These are phyloP conservation scores for Microchrysa polita DNA, from an alignment of 2,888 invertebrate species.

Conservation along the genomic window DNA sequence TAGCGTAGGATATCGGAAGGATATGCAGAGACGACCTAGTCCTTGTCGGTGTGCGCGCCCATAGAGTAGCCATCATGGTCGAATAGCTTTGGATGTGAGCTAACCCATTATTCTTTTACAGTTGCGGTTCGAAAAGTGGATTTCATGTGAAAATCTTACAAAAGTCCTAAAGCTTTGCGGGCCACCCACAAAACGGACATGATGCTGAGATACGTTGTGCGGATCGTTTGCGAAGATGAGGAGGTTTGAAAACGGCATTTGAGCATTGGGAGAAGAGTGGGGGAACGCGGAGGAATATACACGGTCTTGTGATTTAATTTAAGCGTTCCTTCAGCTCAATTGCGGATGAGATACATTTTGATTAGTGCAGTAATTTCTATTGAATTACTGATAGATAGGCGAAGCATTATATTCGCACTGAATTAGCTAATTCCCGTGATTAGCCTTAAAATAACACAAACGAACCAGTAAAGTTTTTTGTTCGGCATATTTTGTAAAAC, in stretches of 20 bases:
- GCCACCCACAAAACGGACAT: slow-evolving; percentile 27
- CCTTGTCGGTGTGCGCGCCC: slow-evolving; percentile 20
- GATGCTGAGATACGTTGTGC: slow-evolving; percentile 18
- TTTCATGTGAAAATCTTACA: slow-evolving; percentile 40
- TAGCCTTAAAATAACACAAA: not conserved
- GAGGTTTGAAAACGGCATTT: too few species aligned
- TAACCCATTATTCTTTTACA: slow-evolving; percentile 41
- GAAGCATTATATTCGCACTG: too few species aligned
- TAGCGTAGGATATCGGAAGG: not conserved
- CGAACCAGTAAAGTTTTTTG: not conserved
- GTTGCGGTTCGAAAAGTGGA: slow-evolving; percentile 44
- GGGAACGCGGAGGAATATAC: too few species aligned
- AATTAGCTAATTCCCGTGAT: too few species aligned
- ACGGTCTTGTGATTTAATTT: too few species aligned
- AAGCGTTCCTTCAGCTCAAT: too few species aligned
- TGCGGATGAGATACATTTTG: too few species aligned
- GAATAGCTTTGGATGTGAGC: slow-evolving; percentile 24
- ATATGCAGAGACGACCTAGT: slow-evolving; percentile 14
- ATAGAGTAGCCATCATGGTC: slow-evolving; percentile 7
- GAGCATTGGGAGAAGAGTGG: too few species aligned
- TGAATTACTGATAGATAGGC: too few species aligned
- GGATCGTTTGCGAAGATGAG: too few species aligned
- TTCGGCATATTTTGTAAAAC: not conserved
- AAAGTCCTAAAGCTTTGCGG: slow-evolving; percentile 39
- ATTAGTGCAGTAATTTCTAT: too few species aligned